Evolutionary conservation across 1,140 invertebrate genomes (phyloP).

Genomic region (Tetramorium alpestre): DNA sequence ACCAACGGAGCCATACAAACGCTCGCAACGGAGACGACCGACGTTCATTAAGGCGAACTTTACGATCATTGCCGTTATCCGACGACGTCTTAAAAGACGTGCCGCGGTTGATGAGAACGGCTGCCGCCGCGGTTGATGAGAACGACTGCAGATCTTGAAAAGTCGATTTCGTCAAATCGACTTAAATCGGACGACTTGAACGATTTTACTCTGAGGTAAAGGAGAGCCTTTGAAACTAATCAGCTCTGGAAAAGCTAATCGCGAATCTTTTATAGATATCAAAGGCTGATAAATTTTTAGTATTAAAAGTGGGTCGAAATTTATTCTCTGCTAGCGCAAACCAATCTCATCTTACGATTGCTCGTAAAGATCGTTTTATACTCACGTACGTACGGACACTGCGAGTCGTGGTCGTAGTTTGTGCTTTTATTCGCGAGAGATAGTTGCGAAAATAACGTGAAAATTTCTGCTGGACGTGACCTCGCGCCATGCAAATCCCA

Average conservation of each 20-base stretch:
- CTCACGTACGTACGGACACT: not conserved
- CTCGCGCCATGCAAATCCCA: conserved; percentile 37
- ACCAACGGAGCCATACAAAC: conserved; percentile 52
- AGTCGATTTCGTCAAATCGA: conserved; percentile 36
- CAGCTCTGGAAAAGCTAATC: not conserved
- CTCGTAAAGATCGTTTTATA: conserved; percentile 1
- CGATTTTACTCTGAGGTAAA: not conserved
- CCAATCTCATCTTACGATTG: not conserved
- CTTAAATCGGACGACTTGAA: conserved; percentile 39
- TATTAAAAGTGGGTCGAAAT: not conserved
- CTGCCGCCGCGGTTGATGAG: not conserved
- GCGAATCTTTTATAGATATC: not conserved
- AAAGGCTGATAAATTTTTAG: not conserved
- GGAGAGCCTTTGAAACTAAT: not conserved
- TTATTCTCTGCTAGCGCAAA: not conserved
- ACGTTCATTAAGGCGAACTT: conserved; percentile 68
- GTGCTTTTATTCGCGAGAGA: conserved; percentile 19
- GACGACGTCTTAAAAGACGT: conserved; percentile 33
- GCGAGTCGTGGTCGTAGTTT: not conserved
- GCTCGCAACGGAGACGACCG: conserved; percentile 43
- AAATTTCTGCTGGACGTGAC: conserved; percentile 30
- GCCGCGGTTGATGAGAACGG: not conserved
- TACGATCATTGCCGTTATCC: conserved; percentile 46
- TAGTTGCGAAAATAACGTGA: conserved; percentile 41
- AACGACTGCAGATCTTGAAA: not conserved